These are phyloP conservation scores for Clamator glandarius DNA, from an alignment of 2,797 vertebrate species.

Conservation along the genomic window DNA sequence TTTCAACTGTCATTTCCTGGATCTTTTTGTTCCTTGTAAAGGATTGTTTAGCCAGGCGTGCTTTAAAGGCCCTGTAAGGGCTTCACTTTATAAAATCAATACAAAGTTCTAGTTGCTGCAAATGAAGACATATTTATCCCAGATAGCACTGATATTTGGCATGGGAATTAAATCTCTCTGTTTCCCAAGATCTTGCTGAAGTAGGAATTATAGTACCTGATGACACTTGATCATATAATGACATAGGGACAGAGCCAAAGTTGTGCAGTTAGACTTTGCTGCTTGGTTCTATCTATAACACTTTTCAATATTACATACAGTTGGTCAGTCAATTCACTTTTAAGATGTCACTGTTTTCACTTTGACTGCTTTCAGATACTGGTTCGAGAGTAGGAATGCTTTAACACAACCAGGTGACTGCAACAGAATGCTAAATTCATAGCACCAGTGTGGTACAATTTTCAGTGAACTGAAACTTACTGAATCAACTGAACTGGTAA, in stretches of 20 bases:
- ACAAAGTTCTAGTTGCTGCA: background rate
- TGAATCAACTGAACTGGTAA: background rate
- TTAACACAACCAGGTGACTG: background rate
- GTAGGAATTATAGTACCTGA: background rate
- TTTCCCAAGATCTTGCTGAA: background rate
- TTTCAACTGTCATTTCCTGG: background rate
- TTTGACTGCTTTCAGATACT: background rate
- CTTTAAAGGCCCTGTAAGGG: background rate
- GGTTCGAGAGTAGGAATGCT: background rate
- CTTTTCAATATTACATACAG: background rate
- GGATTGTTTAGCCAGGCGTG: background rate
- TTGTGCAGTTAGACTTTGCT: background rate
- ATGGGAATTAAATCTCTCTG: background rate
- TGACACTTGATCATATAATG: background rate
- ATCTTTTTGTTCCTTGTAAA: background rate
- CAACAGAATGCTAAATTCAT: background rate
- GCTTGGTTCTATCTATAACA: background rate
- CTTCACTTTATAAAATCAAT: background rate
- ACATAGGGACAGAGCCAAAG: background rate
- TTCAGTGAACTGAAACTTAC: conserved; percentile 47
- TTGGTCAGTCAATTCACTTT: background rate
- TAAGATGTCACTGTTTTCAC: background rate
- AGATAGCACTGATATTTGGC: background rate
- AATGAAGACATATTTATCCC: background rate
- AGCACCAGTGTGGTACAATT: background rate